These are phyloP conservation scores for Tyrannus savana DNA, from an alignment of 2,113 vertebrate genomes.

Conservation along the genomic window DNA sequence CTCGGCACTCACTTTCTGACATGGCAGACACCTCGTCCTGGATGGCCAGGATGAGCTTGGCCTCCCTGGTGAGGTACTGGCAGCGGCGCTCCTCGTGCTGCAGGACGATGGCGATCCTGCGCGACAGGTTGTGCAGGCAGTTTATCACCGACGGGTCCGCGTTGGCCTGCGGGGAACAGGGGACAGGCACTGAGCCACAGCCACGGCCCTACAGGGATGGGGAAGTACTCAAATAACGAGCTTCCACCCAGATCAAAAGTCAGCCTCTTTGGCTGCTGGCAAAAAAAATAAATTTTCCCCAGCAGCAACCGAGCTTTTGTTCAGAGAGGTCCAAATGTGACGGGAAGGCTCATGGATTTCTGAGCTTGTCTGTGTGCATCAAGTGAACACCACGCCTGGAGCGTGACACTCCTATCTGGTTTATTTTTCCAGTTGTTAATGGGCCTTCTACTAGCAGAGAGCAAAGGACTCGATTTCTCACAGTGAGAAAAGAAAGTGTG, in stretches of 20 bases:
- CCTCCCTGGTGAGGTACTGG: constrained; percentile 95
- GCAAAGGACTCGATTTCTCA: neutral
- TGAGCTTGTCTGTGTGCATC: neutral
- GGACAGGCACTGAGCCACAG: neutral
- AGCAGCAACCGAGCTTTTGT: neutral
- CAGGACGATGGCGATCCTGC: constrained; percentile 91
- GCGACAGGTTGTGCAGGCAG: constrained; percentile 94
- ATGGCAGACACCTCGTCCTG: constrained; percentile 94
- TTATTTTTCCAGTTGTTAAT: neutral
- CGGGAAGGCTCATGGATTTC: neutral
- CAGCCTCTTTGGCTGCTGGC: neutral
- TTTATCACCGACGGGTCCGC: constrained; percentile 91
- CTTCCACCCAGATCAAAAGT: neutral
- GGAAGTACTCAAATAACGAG: neutral
- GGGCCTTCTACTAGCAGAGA: neutral
- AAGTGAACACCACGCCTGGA: neutral
- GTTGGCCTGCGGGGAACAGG: constrained; percentile 79
- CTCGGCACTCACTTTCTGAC: constrained; percentile 84
- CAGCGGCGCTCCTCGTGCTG: constrained; percentile 97
- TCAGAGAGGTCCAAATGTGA: neutral
- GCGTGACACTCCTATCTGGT: accelerated
- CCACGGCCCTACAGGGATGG: accelerated
- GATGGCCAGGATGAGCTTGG: constrained; percentile 94
- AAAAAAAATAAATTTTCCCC: neutral
- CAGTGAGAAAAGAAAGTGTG: neutral